Evolutionary conservation across 2,113 vertebrate species (phyloP).

Genomic region (Romanogobio albipinnatus): DNA sequence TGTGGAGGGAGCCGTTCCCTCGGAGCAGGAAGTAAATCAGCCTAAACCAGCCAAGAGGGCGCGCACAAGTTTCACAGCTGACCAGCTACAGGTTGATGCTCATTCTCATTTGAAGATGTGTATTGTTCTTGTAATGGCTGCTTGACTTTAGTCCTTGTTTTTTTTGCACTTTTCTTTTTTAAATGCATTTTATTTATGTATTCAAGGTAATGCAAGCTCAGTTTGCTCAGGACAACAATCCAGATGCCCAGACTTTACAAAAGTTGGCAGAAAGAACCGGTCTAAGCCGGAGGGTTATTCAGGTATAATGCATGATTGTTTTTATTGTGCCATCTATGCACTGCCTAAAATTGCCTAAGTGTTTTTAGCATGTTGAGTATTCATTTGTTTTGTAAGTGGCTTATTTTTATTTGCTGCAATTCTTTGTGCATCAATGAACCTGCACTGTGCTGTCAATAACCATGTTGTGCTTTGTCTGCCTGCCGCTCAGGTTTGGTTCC

Average conservation of each 20-base stretch:
- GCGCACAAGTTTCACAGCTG: constrained; percentile 96
- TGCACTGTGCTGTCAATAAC: neutral
- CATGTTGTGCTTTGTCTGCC: neutral
- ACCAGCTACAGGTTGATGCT: constrained; percentile 90
- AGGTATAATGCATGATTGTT: constrained; percentile 75
- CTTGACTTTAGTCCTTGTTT: neutral
- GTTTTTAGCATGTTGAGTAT: neutral
- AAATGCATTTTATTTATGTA: neutral
- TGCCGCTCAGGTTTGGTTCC: constrained; percentile 91
- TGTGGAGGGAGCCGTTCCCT: constrained; percentile 83
- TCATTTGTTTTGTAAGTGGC: neutral
- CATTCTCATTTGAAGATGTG: too few species aligned
- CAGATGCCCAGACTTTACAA: constrained; percentile 96
- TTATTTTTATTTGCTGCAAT: neutral
- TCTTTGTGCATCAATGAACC: neutral
- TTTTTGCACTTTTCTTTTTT: neutral
- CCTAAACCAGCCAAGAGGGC: constrained; percentile 95
- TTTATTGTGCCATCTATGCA: neutral
- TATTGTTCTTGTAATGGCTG: neutral
- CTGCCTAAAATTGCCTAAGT: too few species aligned
- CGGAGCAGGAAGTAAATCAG: constrained; percentile 86
- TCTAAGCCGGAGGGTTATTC: constrained; percentile 96
- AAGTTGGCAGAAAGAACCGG: constrained; percentile 97
- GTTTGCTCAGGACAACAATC: constrained; percentile 99
- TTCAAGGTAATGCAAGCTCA: constrained; percentile 97